phyloP scores from a whole-genome alignment of 2,113 vertebrate genomes.

The Sporophila hypoxantha region DNA sequence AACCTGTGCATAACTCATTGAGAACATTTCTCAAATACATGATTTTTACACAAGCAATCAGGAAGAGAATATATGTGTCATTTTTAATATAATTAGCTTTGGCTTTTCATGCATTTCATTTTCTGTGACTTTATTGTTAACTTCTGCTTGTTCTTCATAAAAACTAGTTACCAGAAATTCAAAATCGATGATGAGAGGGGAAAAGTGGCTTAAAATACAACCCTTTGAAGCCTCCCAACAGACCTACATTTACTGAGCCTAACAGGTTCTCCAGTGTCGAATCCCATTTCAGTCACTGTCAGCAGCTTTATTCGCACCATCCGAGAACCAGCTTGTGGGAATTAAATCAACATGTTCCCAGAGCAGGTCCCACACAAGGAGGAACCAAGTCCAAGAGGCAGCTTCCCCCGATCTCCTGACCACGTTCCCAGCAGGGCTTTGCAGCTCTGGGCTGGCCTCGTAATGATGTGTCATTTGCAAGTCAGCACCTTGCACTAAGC shows the following conservation, averaged over 20 bases:
- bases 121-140: not conserved
- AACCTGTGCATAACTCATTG: slow-evolving; percentile 16
- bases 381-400: slow-evolving; percentile 16
- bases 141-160: slow-evolving; percentile 9
- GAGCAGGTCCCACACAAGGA: slow-evolving; percentile 16
- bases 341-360: slow-evolving; percentile 41
- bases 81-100: slow-evolving; percentile 31
- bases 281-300: slow-evolving; percentile 48
- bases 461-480: slow-evolving; percentile 57
- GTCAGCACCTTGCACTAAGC: slow-evolving; percentile 54
- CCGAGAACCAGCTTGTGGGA: slow-evolving; percentile 30
- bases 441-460: slow-evolving; percentile 33
- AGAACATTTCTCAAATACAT: slow-evolving; percentile 33
- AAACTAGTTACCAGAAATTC: slow-evolving; percentile 12
- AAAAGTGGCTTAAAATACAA: slow-evolving; percentile 30
- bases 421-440: slow-evolving; percentile 39
- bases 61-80: not conserved
- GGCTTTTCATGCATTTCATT: not conserved
- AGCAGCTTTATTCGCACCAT: slow-evolving; percentile 46
- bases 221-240: slow-evolving; percentile 39
- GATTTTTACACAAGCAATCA: slow-evolving; percentile 25
- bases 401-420: not conserved
- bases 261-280: slow-evolving; percentile 42
- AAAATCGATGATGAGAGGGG: slow-evolving; percentile 17
- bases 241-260: slow-evolving; percentile 24